Conservation (phyloP, 2,113 vertebrate species). For the Hydrolagus affinis region DNA sequence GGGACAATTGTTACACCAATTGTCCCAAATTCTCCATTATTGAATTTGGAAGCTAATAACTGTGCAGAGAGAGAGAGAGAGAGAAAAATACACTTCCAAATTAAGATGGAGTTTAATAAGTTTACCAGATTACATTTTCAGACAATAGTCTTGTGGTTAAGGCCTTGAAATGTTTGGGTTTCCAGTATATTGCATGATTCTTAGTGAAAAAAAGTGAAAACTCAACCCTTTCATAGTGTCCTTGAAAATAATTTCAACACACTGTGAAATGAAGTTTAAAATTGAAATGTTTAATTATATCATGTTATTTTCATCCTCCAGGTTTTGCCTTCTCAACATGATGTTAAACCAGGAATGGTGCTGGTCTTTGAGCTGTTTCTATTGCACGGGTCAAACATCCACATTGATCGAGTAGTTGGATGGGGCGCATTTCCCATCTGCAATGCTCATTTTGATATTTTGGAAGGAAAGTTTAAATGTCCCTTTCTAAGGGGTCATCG, state of each 20-base stretch:
- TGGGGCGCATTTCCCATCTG: conserved; percentile 81
- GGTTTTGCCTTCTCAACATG: conserved; percentile 60
- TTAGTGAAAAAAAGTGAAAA: too few species aligned
- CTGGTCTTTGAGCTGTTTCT: conserved; percentile 73
- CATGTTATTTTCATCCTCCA: conserved; percentile 42
- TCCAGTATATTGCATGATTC: background rate
- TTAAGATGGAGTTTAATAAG: too few species aligned
- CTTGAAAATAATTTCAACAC: background rate
- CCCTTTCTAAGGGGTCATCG: conserved; percentile 71
- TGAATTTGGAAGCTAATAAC: too few species aligned
- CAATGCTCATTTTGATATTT: conserved; percentile 51
- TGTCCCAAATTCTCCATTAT: too few species aligned
- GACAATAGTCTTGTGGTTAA: too few species aligned
- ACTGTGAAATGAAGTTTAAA: background rate
- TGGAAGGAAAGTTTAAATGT: conserved; percentile 81
- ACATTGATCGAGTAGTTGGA: conserved; percentile 53
- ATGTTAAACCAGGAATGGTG: conserved; percentile 61
- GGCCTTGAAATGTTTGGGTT: too few species aligned
- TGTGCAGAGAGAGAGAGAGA: too few species aligned
- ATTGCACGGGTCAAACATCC: conserved; percentile 47
- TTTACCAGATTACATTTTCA: too few species aligned
- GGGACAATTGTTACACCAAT: too few species aligned
- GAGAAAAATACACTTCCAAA: too few species aligned
- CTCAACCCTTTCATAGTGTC: too few species aligned
- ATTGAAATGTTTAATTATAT: background rate